These are phyloP conservation scores for Stercorarius parasiticus DNA, from an alignment of 2,113 vertebrate species.

Conservation along the genomic window DNA sequence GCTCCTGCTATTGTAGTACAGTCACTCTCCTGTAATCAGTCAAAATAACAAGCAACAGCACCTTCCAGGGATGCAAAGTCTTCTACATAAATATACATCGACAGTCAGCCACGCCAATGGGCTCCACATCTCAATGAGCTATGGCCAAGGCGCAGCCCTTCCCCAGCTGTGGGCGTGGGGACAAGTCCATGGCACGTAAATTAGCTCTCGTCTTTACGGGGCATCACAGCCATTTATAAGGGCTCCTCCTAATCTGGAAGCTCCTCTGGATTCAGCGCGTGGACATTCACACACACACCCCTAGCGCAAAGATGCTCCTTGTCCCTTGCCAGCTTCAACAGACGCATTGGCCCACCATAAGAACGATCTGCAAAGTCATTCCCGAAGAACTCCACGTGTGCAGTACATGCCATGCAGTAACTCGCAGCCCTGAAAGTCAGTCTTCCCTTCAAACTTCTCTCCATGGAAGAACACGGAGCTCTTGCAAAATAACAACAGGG, in stretches of 20 bases:
- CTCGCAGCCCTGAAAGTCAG: background rate
- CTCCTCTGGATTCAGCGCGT: background rate
- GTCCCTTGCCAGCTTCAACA: background rate
- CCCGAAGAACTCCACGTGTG: background rate
- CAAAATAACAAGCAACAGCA: constrained; percentile 79
- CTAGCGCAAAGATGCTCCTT: background rate
- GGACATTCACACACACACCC: background rate
- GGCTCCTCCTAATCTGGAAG: background rate
- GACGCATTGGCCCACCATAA: fast-evolving
- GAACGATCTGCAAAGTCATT: background rate
- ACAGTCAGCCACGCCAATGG: background rate
- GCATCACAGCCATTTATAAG: background rate
- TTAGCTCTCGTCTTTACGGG: background rate
- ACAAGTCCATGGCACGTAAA: background rate
- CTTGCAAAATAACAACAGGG: background rate
- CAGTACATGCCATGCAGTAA: fast-evolving
- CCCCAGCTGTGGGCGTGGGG: background rate
- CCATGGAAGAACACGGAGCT: background rate
- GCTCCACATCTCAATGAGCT: constrained; percentile 56
- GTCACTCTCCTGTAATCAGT: constrained; percentile 75
- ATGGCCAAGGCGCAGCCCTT: background rate
- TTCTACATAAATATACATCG: constrained; percentile 70
- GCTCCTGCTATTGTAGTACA: constrained; percentile 65
- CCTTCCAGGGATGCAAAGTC: constrained; percentile 53
- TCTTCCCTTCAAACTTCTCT: background rate